A percentile compares a stretch with the other conserved stretches of the same genome.
Conservation (phyloP, 2,797 vertebrate genomes). For the Anolis apletophallus region DNA sequence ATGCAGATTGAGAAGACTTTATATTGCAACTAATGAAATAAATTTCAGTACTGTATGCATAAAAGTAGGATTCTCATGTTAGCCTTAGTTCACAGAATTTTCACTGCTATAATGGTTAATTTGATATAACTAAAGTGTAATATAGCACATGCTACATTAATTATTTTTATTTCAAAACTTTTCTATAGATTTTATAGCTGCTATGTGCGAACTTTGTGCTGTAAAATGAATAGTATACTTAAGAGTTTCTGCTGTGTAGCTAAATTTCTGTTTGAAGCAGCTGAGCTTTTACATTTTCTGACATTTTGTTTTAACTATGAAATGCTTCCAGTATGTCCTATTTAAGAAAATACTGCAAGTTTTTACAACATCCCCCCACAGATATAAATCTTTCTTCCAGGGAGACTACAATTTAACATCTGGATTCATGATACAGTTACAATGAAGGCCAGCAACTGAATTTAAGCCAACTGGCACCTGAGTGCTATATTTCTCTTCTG, state of each 20-base stretch:
- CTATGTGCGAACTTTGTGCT: not conserved
- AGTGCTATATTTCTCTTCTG: not conserved
- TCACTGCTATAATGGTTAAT: not conserved
- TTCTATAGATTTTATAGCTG: not conserved
- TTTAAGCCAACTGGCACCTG: constrained; percentile 3
- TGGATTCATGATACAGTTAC: constrained; percentile 28
- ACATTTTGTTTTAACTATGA: constrained; percentile 13
- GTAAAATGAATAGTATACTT: not conserved
- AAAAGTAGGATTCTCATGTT: not conserved
- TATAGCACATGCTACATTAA: not conserved
- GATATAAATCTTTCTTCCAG: not conserved
- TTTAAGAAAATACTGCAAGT: not conserved
- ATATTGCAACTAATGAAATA: not conserved
- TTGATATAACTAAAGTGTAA: not conserved
- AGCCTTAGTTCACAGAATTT: not conserved
- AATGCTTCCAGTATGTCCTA: not conserved
- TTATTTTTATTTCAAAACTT: not conserved
- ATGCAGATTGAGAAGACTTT: constrained; percentile 1
- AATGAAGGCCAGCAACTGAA: constrained; percentile 4
- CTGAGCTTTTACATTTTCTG: not conserved
- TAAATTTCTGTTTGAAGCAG: not conserved
- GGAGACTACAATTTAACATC: not conserved
- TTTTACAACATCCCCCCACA: constrained; percentile 6
- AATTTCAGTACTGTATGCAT: not conserved
- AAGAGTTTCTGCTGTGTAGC: accelerated